Conservation (phyloP, 2,888 invertebrate genomes). For the Fragum whitleyi region DNA sequence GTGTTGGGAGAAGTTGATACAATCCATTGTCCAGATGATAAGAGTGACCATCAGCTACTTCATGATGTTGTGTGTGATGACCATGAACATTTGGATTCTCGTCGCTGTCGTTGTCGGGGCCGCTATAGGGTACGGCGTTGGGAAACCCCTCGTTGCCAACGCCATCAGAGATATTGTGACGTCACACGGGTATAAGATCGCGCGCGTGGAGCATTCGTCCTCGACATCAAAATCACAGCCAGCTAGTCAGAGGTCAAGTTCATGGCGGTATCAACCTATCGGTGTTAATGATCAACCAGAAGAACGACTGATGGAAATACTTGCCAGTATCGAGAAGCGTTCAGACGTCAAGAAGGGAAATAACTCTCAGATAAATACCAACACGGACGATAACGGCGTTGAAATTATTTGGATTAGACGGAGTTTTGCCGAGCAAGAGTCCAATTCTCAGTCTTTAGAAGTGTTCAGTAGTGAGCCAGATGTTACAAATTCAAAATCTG, state of each 20-base stretch:
- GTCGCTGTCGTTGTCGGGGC: conserved; percentile 54
- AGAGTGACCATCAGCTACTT: conserved; percentile 55
- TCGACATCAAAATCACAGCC: conserved; percentile 16
- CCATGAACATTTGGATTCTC: conserved; percentile 63
- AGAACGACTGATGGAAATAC: conserved; percentile 2
- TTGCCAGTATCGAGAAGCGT: conserved; percentile 2
- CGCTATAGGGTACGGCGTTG: conserved; percentile 52
- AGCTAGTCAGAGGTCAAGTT: conserved; percentile 45
- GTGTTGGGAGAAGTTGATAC: conserved; percentile 54
- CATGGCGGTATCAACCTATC: conserved; percentile 57
- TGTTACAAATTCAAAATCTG: conserved; percentile 27
- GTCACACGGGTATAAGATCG: conserved; percentile 50
- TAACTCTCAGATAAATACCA: conserved; percentile 13
- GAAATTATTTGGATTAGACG: conserved; percentile 52
- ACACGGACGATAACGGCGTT: conserved; percentile 25
- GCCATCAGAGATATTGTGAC: conserved; percentile 49
- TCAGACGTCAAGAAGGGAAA: background rate
- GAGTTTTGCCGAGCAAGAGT: conserved; percentile 35
- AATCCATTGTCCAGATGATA: conserved; percentile 43
- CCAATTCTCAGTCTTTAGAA: conserved; percentile 18
- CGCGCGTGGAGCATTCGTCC: conserved; percentile 1
- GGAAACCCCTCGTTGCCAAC: conserved; percentile 59
- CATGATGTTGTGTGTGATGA: conserved; percentile 61
- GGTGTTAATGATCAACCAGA: conserved; percentile 16
- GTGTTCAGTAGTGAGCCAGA: conserved; percentile 24